Conservation (phyloP, 1,140 invertebrate genomes). For the Eurosta solidaginis region DNA sequence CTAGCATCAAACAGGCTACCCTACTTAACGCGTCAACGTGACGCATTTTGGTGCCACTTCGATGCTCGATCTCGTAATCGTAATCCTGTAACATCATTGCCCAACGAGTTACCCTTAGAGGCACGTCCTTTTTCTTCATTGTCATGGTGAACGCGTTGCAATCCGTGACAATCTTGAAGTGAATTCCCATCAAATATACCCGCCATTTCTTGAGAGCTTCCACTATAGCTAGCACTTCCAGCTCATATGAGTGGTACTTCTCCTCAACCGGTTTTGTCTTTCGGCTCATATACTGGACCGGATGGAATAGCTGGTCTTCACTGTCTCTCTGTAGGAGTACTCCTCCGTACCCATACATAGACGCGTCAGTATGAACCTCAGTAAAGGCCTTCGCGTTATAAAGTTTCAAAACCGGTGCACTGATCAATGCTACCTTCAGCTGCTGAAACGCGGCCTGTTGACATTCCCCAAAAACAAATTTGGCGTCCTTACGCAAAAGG, state of each 20-base stretch:
- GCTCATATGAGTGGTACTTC: slow-evolving; percentile 45
- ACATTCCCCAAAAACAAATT: too few relatives aligned
- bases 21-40: slow-evolving; percentile 45
- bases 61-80: slow-evolving; percentile 41
- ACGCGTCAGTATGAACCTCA: neutral
- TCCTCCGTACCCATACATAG: slow-evolving; percentile 42
- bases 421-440: too few relatives aligned
- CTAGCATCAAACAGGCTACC: slow-evolving; percentile 31
- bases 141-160: slow-evolving; percentile 31
- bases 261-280: slow-evolving; percentile 36
- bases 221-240: slow-evolving; percentile 38
- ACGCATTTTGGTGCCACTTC: slow-evolving; percentile 38
- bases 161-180: slow-evolving; percentile 35
- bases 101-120: slow-evolving; percentile 38
- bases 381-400: too few relatives aligned
- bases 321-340: too few relatives aligned
- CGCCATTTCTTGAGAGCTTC: slow-evolving; percentile 31
- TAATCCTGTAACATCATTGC: slow-evolving; percentile 41
- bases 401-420: too few relatives aligned
- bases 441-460: too few relatives aligned
- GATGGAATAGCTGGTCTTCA: slow-evolving; percentile 4
- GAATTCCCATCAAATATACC: slow-evolving; percentile 25
- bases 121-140: slow-evolving; percentile 32
- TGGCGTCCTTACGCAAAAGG: too few relatives aligned
- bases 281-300: slow-evolving; percentile 34